Percentiles rank a stretch among this genome's conserved stretches.
These are phyloP conservation scores for Anthrax anthrax DNA, from an alignment of 2,888 invertebrate genomes.

Conservation along the genomic window DNA sequence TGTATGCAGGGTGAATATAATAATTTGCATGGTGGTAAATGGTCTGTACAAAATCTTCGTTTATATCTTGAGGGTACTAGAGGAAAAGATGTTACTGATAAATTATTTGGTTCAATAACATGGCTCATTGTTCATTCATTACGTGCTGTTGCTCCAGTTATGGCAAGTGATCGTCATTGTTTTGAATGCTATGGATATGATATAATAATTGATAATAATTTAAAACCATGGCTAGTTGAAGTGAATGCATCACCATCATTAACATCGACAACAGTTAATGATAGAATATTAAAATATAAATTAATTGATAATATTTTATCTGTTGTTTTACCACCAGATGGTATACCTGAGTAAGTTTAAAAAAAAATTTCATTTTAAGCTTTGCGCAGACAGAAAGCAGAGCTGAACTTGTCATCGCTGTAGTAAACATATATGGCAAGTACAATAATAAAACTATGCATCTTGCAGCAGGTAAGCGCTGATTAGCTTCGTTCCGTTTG, in stretches of 20 bases:
- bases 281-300: slow-evolving; percentile 85
- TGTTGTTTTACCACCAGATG: slow-evolving; percentile 76
- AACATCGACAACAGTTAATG: slow-evolving; percentile 87
- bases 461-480: too few species aligned
- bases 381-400: too few species aligned
- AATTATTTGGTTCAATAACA: slow-evolving; percentile 73
- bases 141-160: slow-evolving; percentile 82
- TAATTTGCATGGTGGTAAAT: slow-evolving; percentile 84
- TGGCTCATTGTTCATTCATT: slow-evolving; percentile 87
- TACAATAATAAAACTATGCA: too few species aligned
- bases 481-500: too few species aligned
- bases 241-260: slow-evolving; percentile 91
- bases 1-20: slow-evolving; percentile 75
- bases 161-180: slow-evolving; percentile 78
- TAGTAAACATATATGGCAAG: too few species aligned
- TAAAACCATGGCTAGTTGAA: slow-evolving; percentile 90
- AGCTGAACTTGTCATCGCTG: too few species aligned
- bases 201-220: slow-evolving; percentile 84
- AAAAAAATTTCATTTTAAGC: neutral
- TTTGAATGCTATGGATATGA: slow-evolving; percentile 81
- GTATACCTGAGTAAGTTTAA: slow-evolving; percentile 69
- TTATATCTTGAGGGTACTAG: slow-evolving; percentile 82
- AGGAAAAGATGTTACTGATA: slow-evolving; percentile 77
- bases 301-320: slow-evolving; percentile 85
- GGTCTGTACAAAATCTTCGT: slow-evolving; percentile 81